A percentile compares a stretch with the other conserved stretches of the same genome.
These are phyloP conservation scores for Zaprionus davidi DNA, from an alignment of 1,140 invertebrate species.

Conservation along the genomic window DNA sequence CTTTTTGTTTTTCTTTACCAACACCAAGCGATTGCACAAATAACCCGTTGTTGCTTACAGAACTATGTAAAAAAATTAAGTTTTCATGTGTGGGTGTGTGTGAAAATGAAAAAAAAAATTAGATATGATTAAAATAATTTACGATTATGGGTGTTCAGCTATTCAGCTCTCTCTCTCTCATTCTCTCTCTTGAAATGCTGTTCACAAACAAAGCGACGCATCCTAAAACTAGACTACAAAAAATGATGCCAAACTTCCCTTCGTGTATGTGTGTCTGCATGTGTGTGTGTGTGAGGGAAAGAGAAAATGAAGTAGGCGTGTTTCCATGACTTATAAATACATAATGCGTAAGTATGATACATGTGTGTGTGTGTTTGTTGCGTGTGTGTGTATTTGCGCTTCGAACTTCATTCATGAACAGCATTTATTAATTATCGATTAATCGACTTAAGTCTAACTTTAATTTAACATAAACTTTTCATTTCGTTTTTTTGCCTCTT, in stretches of 20 bases:
- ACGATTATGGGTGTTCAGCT: conserved; percentile 8
- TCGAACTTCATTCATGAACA: conserved; percentile 60
- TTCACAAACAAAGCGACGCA: conserved; percentile 54
- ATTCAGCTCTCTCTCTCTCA: background rate
- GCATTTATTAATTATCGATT: conserved; percentile 33
- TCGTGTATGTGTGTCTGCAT: too few relatives aligned
- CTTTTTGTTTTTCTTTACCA: conserved; percentile 57
- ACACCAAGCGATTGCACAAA: conserved; percentile 84
- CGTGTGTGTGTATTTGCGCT: conserved; percentile 16
- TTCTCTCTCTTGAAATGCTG: conserved; percentile 40
- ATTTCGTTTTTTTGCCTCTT: conserved; percentile 62
- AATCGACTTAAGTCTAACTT: conserved; percentile 9
- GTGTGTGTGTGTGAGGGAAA: background rate
- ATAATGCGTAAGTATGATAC: conserved; percentile 34
- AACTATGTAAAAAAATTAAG: conserved; percentile 60
- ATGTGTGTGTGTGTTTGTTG: conserved; percentile 10
- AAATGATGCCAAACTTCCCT: background rate
- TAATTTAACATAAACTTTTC: conserved; percentile 19
- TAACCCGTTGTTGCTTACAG: conserved; percentile 83
- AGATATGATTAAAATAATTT: conserved; percentile 1
- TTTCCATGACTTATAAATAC: conserved; percentile 20
- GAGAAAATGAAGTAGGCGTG: background rate
- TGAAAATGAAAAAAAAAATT: conserved; percentile 9
- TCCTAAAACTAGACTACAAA: conserved; percentile 36
- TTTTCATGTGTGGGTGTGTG: conserved; percentile 15